phyloP scores from a whole-genome alignment of 2,113 vertebrate genomes.

The Leptosomus discolor region DNA sequence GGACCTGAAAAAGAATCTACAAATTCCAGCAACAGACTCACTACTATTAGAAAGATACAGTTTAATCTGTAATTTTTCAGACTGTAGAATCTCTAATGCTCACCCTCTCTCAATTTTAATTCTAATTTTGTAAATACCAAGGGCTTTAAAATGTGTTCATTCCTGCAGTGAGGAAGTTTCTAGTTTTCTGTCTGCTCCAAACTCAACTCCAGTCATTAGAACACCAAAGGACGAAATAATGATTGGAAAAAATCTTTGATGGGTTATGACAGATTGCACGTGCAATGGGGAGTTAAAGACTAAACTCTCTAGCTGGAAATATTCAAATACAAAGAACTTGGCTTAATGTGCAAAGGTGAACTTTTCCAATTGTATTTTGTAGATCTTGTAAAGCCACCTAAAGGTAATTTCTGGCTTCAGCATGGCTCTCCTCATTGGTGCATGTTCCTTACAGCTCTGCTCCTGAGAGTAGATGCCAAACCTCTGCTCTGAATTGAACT shows the following conservation, averaged over 20 bases:
- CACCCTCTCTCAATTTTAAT: neutral
- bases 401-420: neutral
- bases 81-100: neutral
- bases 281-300: neutral
- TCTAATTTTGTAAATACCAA: neutral
- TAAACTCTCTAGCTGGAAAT: neutral
- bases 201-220: neutral
- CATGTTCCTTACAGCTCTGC: neutral
- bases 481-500: neutral
- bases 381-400: neutral
- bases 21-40: neutral
- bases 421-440: neutral
- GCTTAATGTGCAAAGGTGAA: neutral
- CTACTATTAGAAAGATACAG: neutral
- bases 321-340: neutral
- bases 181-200: neutral
- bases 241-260: neutral
- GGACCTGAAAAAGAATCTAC: neutral
- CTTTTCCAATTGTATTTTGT: neutral
- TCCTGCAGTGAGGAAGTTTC: neutral
- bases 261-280: fast-evolving
- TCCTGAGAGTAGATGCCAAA: neutral
- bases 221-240: neutral
- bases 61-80: neutral
- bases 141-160: neutral